A percentile compares a stretch with the other conserved stretches of the same genome.
phyloP scores from a whole-genome alignment of 2,113 vertebrate species.

The Paracanthobrama guichenoti region DNA sequence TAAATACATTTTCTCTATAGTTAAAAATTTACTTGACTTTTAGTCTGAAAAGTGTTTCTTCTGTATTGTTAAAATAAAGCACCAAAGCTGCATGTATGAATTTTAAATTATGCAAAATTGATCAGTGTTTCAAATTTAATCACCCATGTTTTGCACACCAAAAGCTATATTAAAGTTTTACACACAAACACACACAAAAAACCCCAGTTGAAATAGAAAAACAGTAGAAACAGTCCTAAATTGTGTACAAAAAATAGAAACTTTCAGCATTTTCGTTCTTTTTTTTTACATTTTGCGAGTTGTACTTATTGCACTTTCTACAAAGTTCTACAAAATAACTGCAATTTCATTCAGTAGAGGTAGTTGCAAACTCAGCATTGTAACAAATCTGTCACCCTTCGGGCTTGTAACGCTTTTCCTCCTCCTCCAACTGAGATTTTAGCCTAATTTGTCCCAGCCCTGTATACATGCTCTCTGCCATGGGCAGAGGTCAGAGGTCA shows the following conservation, averaged over 20 bases:
- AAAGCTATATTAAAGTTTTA: background rate
- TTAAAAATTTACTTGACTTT: background rate
- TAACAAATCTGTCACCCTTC: background rate
- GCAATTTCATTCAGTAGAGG: background rate
- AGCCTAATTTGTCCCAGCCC: background rate
- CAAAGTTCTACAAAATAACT: background rate
- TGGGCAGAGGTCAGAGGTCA: constrained; percentile 28
- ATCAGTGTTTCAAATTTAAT: background rate
- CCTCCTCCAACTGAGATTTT: background rate
- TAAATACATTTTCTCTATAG: constrained; percentile 62
- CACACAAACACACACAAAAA: too few relatives aligned
- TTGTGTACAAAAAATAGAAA: background rate
- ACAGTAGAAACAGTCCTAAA: too few relatives aligned
- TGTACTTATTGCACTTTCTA: background rate
- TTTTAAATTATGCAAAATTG: background rate
- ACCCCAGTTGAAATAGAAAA: background rate
- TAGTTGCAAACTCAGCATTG: background rate
- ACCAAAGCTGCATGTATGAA: background rate
- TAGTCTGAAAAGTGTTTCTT: background rate
- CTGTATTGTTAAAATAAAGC: constrained; percentile 22
- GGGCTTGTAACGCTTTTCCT: background rate
- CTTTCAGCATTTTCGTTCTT: too few relatives aligned
- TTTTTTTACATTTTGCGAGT: too few relatives aligned
- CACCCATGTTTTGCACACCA: background rate
- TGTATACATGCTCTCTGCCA: background rate